These are phyloP conservation scores for Pteropus alecto DNA, from an alignment of 2,113 vertebrate genomes.

Conservation along the genomic window DNA sequence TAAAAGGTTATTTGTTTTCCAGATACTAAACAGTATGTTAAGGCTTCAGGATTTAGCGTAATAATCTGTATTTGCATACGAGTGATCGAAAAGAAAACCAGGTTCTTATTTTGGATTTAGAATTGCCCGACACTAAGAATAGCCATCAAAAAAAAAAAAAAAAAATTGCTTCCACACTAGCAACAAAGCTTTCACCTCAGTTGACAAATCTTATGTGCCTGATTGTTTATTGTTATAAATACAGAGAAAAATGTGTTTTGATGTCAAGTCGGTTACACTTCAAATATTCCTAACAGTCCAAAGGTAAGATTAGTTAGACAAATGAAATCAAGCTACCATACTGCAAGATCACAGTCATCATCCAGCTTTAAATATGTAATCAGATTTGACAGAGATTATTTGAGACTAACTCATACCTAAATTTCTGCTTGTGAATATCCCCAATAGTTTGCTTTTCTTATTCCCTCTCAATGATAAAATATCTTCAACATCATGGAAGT, in stretches of 20 bases:
- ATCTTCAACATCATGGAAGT: neutral
- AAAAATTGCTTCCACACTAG: neutral
- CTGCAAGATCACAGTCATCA: neutral
- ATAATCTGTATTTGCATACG: neutral
- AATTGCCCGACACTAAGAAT: neutral
- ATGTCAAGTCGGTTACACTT: neutral
- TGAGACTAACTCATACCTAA: neutral
- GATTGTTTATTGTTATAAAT: neutral
- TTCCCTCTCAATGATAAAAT: neutral
- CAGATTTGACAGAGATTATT: neutral
- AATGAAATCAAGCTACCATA: neutral
- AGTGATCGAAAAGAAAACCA: slow-evolving; percentile 20
- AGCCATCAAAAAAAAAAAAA: neutral
- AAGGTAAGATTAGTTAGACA: neutral
- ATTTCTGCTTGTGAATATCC: neutral
- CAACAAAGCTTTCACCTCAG: neutral
- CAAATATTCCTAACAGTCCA: neutral
- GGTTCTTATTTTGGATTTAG: neutral
- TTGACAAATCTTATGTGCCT: neutral
- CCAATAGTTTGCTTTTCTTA: neutral
- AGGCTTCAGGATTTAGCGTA: neutral
- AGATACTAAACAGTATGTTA: slow-evolving; percentile 48
- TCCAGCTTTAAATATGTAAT: neutral
- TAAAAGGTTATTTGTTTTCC: slow-evolving; percentile 60
- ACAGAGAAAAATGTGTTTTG: neutral